Percentiles rank a stretch among this genome's conserved stretches.
These are phyloP conservation scores for Chamaea fasciata DNA, from an alignment of 2,113 vertebrate species.

Conservation along the genomic window DNA sequence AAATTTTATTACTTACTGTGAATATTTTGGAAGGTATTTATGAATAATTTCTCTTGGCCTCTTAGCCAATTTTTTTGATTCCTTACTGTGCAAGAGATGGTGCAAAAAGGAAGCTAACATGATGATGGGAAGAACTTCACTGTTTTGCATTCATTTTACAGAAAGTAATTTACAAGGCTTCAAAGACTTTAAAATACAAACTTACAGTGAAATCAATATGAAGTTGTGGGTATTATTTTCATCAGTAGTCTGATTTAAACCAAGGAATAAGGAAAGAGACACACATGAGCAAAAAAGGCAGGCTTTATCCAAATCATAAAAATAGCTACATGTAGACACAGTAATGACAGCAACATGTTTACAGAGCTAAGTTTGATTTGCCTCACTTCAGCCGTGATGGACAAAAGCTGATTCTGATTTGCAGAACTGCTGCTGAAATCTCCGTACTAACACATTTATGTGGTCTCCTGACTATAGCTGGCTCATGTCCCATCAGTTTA, in stretches of 20 bases:
- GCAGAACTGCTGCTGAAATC: not conserved
- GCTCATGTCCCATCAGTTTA: not conserved
- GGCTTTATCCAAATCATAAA: not conserved
- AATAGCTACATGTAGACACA: not conserved
- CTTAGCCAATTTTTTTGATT: not conserved
- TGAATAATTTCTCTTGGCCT: not conserved
- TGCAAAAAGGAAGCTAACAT: not conserved
- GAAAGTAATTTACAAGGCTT: not conserved
- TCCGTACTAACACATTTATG: not conserved
- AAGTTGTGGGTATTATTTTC: not conserved
- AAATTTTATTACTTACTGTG: not conserved
- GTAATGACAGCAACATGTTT: not conserved
- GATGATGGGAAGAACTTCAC: not conserved
- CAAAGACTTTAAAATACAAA: not conserved
- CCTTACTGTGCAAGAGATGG: not conserved
- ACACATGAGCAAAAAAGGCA: not conserved
- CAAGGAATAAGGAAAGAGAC: not conserved
- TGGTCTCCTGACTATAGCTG: not conserved
- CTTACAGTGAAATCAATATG: not conserved
- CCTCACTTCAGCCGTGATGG: not conserved
- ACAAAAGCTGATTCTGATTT: conserved; percentile 22
- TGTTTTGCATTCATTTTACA: not conserved
- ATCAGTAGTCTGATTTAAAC: not conserved
- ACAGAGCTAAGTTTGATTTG: not conserved
- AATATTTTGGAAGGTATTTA: not conserved